A percentile compares a stretch with the other conserved stretches of the same genome.
Evolutionary conservation across 2,888 invertebrate species (phyloP).

Genomic region (Pandemis heparana): DNA sequence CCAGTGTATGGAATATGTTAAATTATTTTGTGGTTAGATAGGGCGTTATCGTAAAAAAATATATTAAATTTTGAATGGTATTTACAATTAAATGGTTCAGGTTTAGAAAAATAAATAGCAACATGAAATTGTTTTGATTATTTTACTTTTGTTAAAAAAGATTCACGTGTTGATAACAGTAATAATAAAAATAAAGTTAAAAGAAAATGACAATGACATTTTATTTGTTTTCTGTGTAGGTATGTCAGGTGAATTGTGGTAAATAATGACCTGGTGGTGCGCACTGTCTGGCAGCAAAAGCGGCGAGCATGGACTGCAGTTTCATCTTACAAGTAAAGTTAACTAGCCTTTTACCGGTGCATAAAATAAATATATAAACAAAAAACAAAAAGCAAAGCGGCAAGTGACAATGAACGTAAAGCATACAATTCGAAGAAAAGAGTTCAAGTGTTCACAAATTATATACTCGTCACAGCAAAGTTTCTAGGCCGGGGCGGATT

Average conservation of each 20-base stretch:
- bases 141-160: too few species aligned
- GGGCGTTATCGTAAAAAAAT: background rate
- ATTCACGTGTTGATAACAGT: too few species aligned
- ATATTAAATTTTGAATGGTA: too few species aligned
- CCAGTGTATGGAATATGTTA: background rate
- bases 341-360: background rate
- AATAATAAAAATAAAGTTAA: too few species aligned
- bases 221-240: background rate
- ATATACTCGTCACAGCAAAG: background rate
- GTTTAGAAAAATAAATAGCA: too few species aligned
- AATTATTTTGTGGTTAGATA: background rate
- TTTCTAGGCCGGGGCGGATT: background rate
- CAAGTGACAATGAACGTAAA: background rate
- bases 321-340: background rate
- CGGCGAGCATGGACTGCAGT: background rate
- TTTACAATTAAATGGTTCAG: too few species aligned
- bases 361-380: background rate
- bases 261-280: background rate
- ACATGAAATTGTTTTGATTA: too few species aligned
- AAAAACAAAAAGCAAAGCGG: background rate
- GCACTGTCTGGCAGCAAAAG: background rate
- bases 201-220: background rate
- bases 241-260: background rate
- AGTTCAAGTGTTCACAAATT: background rate
- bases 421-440: background rate